Percentiles rank a stretch among this genome's conserved stretches.
phyloP scores from a whole-genome alignment of 2,113 vertebrate species.

The Tetraodon nigroviridis region DNA sequence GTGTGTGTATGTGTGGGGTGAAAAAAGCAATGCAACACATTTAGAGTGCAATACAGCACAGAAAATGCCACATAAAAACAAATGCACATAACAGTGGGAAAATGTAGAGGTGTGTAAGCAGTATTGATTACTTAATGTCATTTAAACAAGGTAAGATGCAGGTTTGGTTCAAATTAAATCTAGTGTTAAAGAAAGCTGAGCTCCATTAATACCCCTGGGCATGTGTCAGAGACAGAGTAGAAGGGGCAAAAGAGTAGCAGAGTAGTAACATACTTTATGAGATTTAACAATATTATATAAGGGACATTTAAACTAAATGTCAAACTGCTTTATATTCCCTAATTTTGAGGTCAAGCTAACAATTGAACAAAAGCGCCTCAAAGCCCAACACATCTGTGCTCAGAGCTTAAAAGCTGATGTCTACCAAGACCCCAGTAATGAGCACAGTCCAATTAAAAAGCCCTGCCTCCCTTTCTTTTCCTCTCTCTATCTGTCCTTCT shows the following conservation, averaged over 20 bases:
- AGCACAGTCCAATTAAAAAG: constrained; percentile 82
- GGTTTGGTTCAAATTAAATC: constrained; percentile 3
- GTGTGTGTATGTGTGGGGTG: constrained; percentile 6
- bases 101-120: not conserved
- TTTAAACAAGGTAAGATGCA: constrained; percentile 16
- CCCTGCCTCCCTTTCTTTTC: constrained; percentile 43
- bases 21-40: constrained; percentile 13
- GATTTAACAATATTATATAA: constrained; percentile 14
- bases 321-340: too few relatives aligned
- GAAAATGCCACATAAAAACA: constrained; percentile 20
- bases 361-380: constrained; percentile 27
- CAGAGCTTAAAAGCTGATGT: constrained; percentile 58
- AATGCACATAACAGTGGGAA: constrained; percentile 2
- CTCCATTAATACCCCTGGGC: not conserved
- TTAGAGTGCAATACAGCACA: constrained; percentile 11
- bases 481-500: constrained; percentile 50
- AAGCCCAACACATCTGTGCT: constrained; percentile 34
- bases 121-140: not conserved
- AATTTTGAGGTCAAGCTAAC: not conserved
- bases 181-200: not conserved
- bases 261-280: too few relatives aligned
- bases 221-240: constrained; percentile 12
- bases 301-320: not conserved
- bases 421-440: constrained; percentile 73
- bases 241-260: not conserved